These are phyloP conservation scores for Phrynocephalus versicolor DNA, from an alignment of 2,113 vertebrate species.

Conservation along the genomic window DNA sequence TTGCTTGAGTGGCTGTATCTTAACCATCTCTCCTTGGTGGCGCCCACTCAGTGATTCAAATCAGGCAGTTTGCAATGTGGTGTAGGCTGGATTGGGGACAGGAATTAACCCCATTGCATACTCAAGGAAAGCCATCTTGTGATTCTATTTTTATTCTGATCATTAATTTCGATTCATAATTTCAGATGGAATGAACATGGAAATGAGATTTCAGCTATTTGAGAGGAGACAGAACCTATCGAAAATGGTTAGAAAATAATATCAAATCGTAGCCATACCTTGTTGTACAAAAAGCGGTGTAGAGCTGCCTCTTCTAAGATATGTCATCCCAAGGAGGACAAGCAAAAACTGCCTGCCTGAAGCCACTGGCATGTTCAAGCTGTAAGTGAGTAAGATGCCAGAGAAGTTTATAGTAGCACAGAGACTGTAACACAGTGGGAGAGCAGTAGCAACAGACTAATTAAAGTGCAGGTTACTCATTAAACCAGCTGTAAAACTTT, in stretches of 20 bases:
- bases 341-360: constrained; percentile 52
- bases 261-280: constrained; percentile 64
- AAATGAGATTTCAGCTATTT: background rate
- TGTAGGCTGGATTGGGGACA: no score
- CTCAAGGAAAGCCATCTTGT: background rate
- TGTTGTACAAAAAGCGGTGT: constrained; percentile 30
- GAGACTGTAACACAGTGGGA: constrained; percentile 31
- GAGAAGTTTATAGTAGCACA: constrained; percentile 49
- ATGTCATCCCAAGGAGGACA: constrained; percentile 67
- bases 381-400: constrained; percentile 12
- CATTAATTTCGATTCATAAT: background rate
- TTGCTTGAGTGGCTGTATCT: background rate
- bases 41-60: background rate
- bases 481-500: constrained; percentile 62
- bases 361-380: constrained; percentile 61
- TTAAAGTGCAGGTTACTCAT: constrained; percentile 71
- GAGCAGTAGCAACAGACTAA: constrained; percentile 34
- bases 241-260: background rate
- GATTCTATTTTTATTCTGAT: background rate
- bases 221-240: no score
- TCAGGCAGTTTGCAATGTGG: background rate
- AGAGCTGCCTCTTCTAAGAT: constrained; percentile 43
- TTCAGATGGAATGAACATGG: background rate
- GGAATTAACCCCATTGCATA: no score
- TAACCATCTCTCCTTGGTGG: background rate